Conservation (phyloP, 2,113 vertebrate genomes). For the Nicator chloris region DNA sequence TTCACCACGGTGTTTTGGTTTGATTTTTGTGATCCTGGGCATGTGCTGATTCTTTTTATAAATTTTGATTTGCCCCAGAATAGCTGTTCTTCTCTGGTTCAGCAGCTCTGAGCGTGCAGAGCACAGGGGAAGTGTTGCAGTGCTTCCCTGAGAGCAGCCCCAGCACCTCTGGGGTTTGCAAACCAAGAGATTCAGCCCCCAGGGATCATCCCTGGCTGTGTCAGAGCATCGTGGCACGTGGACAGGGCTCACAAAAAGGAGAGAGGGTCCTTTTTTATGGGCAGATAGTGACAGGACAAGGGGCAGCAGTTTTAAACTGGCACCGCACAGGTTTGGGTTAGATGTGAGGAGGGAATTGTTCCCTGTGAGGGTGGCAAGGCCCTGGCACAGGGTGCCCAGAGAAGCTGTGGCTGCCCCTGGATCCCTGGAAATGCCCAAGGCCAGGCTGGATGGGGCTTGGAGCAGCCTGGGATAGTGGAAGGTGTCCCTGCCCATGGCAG, state of each 20-base stretch:
- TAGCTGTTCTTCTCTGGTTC: neutral
- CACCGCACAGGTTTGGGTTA: neutral
- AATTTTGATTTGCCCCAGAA: neutral
- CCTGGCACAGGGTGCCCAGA: neutral
- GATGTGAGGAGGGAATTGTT: neutral
- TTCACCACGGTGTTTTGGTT: fast-evolving
- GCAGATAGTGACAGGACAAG: neutral
- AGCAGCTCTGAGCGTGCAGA: neutral
- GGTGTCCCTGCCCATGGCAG: neutral
- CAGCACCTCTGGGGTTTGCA: fast-evolving
- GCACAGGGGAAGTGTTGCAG: neutral
- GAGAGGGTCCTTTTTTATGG: neutral
- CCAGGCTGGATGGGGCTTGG: fast-evolving
- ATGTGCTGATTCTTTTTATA: neutral
- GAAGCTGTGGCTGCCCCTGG: neutral
- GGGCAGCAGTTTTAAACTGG: neutral
- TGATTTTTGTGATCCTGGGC: neutral
- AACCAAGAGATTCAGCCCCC: neutral
- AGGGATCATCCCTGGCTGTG: neutral
- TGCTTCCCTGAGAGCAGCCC: neutral
- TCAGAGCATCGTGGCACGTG: fast-evolving
- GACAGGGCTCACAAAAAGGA: neutral
- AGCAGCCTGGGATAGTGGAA: fast-evolving
- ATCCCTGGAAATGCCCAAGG: neutral
- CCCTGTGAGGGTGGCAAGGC: fast-evolving